These are phyloP conservation scores for Nematostella vectensis DNA, from an alignment of 92 coral and sea anemone species.

Conservation along the genomic window DNA sequence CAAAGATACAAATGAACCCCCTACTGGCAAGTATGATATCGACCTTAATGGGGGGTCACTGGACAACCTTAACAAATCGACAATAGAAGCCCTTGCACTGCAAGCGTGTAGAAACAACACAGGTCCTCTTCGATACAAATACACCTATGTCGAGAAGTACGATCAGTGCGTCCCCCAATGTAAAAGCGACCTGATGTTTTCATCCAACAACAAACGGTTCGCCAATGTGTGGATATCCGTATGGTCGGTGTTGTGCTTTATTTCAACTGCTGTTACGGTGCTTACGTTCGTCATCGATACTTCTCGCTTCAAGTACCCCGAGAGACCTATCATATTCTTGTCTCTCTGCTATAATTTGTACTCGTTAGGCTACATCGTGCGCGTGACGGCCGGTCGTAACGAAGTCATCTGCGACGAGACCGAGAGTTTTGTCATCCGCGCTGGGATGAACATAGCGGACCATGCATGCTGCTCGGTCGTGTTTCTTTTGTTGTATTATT, in stretches of 20 bases:
- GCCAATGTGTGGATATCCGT: slow-evolving; percentile 84
- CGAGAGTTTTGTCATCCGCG: slow-evolving; percentile 48
- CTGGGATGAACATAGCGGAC: slow-evolving; percentile 94
- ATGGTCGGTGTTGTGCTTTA: slow-evolving; percentile 89
- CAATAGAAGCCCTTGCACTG: slow-evolving; percentile 2
- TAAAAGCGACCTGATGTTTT: slow-evolving; percentile 64
- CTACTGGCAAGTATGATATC: slow-evolving; percentile 7
- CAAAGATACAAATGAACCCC: slow-evolving; percentile 1
- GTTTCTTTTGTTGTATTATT: slow-evolving; percentile 85
- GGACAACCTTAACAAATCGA: slow-evolving; percentile 2
- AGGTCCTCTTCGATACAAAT: slow-evolving; percentile 36
- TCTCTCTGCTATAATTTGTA: slow-evolving; percentile 90
- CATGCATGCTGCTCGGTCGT: slow-evolving; percentile 85
- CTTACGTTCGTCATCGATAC: slow-evolving; percentile 91
- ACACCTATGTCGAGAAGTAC: slow-evolving; percentile 57
- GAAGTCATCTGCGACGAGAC: slow-evolving; percentile 71
- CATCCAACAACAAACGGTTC: slow-evolving; percentile 61
- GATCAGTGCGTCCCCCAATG: slow-evolving; percentile 69
- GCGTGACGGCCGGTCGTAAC: slow-evolving; percentile 69
- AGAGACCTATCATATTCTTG: slow-evolving; percentile 88
- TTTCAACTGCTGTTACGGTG: slow-evolving; percentile 83
- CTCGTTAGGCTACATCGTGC: slow-evolving; percentile 74
- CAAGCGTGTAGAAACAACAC: slow-evolving; percentile 63
- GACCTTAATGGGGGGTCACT: slow-evolving; percentile 17
- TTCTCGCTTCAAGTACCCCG: slow-evolving; percentile 91